Base-by-base conservation (phyloP, 2,797 vertebrate genomes). In the Lophura swinhoii region DNA sequence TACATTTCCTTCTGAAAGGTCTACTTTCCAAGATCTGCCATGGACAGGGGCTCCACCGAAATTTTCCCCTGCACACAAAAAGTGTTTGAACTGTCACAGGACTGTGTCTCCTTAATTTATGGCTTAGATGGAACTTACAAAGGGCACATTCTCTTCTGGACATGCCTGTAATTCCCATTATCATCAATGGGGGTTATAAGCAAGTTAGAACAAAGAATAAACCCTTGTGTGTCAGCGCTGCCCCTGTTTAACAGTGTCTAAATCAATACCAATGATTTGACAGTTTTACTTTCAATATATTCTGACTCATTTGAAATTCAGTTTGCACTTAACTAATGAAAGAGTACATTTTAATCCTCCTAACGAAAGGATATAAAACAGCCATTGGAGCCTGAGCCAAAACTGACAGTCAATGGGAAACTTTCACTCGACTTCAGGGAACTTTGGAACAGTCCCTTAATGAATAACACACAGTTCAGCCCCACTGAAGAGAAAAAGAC, bases 261-360 rank as follows among this genome's bases (percentile, higher is more conserved):
- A 95, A 94, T 93, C 94, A 94, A 95, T 91, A 95, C 10, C 41
- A 82, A 33, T 75, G 84, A 91, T 84, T 87, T 91, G 83, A 84
- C 87, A 95, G 85, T 88, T 90, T 90, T 87, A 88, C 85, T 88
- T 95, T 64, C 68, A 88, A 58, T 91, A 90, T 91, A 93, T 88
- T 95, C 87, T 74, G 80, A 88, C 64, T 86, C 44, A 91, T 90
- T 94, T 84, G 76, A 93, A 96, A 95, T 91, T 96, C 91, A 94
- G 82, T 86, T 84, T 92, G 83, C 87, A 95, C 92, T 93, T 94
- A 93, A 92, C 83, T 92, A 95, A 96, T 90, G 92, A 95, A 93
- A 91, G 85, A 91, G 60, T 95, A 96, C 92, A 95, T 88, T 96
- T 96, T 95, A 96, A 96, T 95, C 92, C 89, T 94, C 35, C 87